Conservation (phyloP, 2,888 invertebrate species). For the Oxytorus armatus region DNA sequence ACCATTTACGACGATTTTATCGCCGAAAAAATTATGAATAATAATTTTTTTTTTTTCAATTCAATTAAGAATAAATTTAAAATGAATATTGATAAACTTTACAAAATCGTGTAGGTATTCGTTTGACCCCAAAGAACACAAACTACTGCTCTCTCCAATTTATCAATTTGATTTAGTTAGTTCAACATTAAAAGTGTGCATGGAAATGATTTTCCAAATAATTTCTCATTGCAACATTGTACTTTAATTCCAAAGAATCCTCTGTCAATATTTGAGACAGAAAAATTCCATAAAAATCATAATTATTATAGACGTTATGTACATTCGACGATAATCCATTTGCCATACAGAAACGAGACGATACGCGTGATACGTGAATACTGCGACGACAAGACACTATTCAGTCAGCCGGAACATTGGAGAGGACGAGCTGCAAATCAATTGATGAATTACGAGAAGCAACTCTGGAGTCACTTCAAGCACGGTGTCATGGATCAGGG, state of each 20-base stretch:
- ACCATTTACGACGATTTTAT: neutral
- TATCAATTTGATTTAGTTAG: no score
- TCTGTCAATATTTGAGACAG: no score
- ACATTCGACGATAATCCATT: neutral
- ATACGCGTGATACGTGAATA: slow-evolving; percentile 77
- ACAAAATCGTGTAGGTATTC: no score
- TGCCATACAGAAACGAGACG: slow-evolving; percentile 80
- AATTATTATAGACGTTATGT: neutral
- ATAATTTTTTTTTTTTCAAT: neutral
- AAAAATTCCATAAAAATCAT: neutral
- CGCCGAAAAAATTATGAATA: neutral
- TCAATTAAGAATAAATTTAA: no score
- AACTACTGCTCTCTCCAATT: no score
- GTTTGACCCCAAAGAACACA: no score
- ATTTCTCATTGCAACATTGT: no score
- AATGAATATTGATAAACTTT: no score
- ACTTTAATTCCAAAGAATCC: no score
- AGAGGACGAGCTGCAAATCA: slow-evolving; percentile 85
- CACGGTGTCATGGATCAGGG: slow-evolving; percentile 83
- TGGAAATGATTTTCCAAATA: no score
- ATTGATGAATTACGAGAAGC: slow-evolving; percentile 86
- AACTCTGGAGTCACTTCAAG: slow-evolving; percentile 85
- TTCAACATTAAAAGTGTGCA: no score
- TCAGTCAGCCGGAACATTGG: slow-evolving; percentile 84
- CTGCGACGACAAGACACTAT: slow-evolving; percentile 76